Percentiles rank a stretch among this genome's conserved stretches.
phyloP scores from a whole-genome alignment of 2,113 vertebrate genomes.

The Cettia cetti region DNA sequence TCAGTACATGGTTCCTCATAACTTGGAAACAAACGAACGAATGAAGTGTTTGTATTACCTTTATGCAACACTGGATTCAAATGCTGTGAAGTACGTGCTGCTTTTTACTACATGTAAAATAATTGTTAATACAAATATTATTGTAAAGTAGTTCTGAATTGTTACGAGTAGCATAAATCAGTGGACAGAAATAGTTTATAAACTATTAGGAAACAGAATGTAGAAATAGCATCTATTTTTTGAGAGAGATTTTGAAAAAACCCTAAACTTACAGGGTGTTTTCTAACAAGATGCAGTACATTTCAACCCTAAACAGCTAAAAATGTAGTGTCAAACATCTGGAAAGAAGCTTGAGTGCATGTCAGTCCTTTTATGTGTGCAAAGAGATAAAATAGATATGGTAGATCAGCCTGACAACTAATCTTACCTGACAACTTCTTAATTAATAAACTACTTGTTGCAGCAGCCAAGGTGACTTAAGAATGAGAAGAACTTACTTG shows the following conservation, averaged over 20 bases:
- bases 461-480: background rate
- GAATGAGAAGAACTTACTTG: background rate
- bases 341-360: background rate
- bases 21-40: conserved; percentile 90
- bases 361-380: background rate
- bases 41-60: conserved; percentile 99
- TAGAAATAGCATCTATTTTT: background rate
- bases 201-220: background rate
- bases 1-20: conserved; percentile 97
- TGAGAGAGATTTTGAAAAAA: background rate
- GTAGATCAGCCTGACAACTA: background rate
- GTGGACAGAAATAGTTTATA: background rate
- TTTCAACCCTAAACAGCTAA: background rate
- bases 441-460: background rate
- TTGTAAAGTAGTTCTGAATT: background rate
- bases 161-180: background rate
- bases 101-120: background rate
- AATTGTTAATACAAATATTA: background rate
- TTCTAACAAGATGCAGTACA: background rate
- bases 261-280: background rate
- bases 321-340: background rate
- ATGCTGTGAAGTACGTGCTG: conserved; percentile 91
- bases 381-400: background rate
- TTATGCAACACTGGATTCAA: conserved; percentile 92
- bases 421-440: background rate